Base-by-base conservation (phyloP, 2,888 invertebrate genomes). In the Serrognathus titanus region DNA sequence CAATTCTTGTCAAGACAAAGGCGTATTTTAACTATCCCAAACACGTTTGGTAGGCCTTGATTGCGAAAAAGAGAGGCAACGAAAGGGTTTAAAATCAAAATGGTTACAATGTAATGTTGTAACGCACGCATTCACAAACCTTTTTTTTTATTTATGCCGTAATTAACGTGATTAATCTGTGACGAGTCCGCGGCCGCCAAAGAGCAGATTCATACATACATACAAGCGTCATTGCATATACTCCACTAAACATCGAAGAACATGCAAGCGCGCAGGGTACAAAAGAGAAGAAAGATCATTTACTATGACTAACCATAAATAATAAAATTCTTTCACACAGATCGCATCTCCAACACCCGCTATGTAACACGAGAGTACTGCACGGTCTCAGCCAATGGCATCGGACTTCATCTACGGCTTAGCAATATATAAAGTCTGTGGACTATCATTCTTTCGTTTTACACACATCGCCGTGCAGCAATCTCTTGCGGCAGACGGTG, bases 301-400 rank as follows among this genome's bases (percentile, higher is more conserved):
- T 66, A 59, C 63, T 64, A 63, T 64, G 66, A 66, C 66, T 65
- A 66, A 64, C 66, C 64, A 67, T 67, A 67, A 67, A 67, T 67
- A 67, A 67, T 67, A 67, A 67, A 67, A 66, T 67, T 66, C 67
- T 65, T 67, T 66, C 62, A 66, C 63, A 65, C 62, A 65, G 67
- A 67, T 67, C 64, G 63, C 67, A 67, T 67, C 67, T 66, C 65
- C 61, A 66, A 66, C 66, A 66, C 67, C 67, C 67, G 67, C 67
- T 65, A 67, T 64, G 67, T 67, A 66, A 67, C 66, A 66, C 64
- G 67, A 67, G 64, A 67, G 63, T 63, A 60, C 66, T 63, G 66
- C 65, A 64, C 64, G 63, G 61, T 60, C 57, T 63, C 59, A 59
- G 51, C 67, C 67, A 66, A 67, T 67, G 62, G 66, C 60, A 64